These are phyloP conservation scores for Limnothrissa miodon DNA, from an alignment of 2,113 vertebrate species.

Conservation along the genomic window DNA sequence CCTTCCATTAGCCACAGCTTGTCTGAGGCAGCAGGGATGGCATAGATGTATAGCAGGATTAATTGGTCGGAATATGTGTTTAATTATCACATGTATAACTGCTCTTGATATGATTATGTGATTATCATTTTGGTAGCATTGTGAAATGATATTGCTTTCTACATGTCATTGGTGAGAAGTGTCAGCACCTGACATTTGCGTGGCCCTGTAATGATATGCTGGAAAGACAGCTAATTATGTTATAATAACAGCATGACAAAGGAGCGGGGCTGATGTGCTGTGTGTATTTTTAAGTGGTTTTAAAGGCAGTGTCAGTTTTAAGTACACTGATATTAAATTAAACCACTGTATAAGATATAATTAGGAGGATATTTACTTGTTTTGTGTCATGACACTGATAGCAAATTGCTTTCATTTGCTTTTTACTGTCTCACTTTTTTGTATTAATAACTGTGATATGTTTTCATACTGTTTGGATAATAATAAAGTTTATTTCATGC, in stretches of 20 bases:
- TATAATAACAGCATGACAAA: conserved; percentile 72
- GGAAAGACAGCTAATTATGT: conserved; percentile 74
- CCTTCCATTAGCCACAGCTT: conserved; percentile 8
- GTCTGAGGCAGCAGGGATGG: background rate
- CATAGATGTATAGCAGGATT: conserved; percentile 53
- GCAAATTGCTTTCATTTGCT: conserved; percentile 11
- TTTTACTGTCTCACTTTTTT: background rate
- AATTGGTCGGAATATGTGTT: conserved; percentile 70
- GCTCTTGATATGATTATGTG: conserved; percentile 67
- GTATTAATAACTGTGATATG: background rate
- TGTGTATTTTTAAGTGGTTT: conserved; percentile 47
- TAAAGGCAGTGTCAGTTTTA: conserved; percentile 30
- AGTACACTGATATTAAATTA: conserved; percentile 49
- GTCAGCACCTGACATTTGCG: conserved; percentile 72
- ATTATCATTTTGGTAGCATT: conserved; percentile 70
- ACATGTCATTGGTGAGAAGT: conserved; percentile 62
- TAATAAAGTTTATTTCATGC: background rate
- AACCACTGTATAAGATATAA: conserved; percentile 45
- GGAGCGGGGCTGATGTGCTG: conserved; percentile 58
- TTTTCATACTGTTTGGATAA: background rate
- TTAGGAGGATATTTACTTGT: conserved; percentile 48
- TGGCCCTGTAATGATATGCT: conserved; percentile 72
- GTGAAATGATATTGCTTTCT: conserved; percentile 60
- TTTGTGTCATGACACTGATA: conserved; percentile 17
- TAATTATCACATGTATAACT: conserved; percentile 72